phyloP scores from a whole-genome alignment of 2,888 invertebrate species.

The Ormyrus thymus region DNA sequence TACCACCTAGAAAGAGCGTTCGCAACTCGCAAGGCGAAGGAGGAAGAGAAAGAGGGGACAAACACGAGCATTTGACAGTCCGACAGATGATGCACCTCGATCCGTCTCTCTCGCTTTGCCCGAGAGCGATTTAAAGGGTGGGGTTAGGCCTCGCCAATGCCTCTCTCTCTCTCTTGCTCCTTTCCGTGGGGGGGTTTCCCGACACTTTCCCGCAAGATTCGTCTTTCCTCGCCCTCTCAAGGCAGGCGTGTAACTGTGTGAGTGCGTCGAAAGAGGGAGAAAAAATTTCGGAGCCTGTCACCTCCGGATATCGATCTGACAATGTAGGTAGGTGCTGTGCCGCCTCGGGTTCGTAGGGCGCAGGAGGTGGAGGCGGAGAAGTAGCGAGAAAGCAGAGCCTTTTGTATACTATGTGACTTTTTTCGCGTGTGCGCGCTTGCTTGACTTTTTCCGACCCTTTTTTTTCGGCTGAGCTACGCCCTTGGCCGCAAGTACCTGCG shows the following conservation, averaged over 20 bases:
- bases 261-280: constrained; percentile 2
- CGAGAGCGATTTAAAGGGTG: constrained; percentile 31
- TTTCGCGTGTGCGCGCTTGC: neutral
- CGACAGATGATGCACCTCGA: neutral
- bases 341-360: neutral
- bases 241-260: neutral
- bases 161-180: constrained; percentile 1
- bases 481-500: neutral
- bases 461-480: constrained; percentile 12
- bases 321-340: too few relatives aligned
- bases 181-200: neutral
- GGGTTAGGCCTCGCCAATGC: constrained; percentile 4
- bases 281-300: constrained; percentile 47
- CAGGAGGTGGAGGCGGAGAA: neutral
- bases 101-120: constrained; percentile 1
- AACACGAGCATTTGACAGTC: constrained; percentile 3
- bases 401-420: constrained; percentile 7
- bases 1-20: too few relatives aligned
- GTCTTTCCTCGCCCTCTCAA: neutral
- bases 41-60: too few relatives aligned
- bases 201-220: neutral
- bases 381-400: neutral
- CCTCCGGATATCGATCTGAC: constrained; percentile 44
- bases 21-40: too few relatives aligned
- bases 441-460: neutral